phyloP scores from a whole-genome alignment of 2,113 vertebrate genomes.

The Pteruthius melanotis region DNA sequence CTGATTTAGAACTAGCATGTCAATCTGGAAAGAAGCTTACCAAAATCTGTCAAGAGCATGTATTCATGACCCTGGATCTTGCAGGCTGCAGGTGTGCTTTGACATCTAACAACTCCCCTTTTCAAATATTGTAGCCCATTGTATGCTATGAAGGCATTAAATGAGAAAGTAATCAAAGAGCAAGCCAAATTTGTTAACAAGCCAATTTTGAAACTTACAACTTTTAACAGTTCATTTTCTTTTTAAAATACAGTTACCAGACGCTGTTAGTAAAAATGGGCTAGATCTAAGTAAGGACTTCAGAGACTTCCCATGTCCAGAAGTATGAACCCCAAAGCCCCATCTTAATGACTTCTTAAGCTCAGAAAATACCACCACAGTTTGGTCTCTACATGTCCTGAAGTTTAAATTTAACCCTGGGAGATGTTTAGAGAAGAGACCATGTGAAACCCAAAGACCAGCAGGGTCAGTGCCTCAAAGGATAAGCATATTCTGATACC shows the following conservation, averaged over 20 bases:
- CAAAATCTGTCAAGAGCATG: neutral
- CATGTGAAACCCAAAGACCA: neutral
- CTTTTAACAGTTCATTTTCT: neutral
- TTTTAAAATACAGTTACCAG: neutral
- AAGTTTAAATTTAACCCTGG: neutral
- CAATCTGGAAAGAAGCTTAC: neutral
- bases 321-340: neutral
- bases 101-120: neutral
- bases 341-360: neutral
- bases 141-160: neutral
- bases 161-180: neutral
- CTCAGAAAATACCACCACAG: neutral
- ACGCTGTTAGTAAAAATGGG: neutral
- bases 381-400: neutral
- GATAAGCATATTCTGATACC: neutral
- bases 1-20: neutral
- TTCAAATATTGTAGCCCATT: neutral
- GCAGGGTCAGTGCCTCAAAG: neutral
- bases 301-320: neutral
- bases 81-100: constrained; percentile 30
- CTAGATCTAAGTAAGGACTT: constrained; percentile 58
- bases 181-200: neutral
- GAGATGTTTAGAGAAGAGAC: neutral
- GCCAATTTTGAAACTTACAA: neutral
- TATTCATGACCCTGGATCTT: neutral